These are phyloP conservation scores for Aphis craccivora DNA, from an alignment of 1,140 invertebrate genomes.

Conservation along the genomic window DNA sequence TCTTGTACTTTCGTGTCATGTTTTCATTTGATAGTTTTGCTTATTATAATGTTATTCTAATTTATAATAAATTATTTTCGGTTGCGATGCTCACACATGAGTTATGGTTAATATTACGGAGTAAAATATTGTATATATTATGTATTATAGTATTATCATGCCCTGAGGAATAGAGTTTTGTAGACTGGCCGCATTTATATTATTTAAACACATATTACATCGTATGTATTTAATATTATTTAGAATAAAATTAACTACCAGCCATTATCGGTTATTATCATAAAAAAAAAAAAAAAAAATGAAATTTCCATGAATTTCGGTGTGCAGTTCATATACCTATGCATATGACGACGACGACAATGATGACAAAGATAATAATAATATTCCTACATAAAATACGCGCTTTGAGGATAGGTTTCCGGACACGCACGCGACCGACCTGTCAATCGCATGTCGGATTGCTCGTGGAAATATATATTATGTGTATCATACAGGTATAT, in stretches of 20 bases:
- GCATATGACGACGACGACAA: neutral
- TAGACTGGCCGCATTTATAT: neutral
- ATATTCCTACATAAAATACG: neutral
- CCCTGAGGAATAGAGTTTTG: neutral
- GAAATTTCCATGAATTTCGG: neutral
- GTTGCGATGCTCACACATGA: neutral
- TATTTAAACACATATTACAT: neutral
- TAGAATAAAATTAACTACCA: neutral
- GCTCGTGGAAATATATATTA: neutral
- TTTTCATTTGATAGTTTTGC: neutral
- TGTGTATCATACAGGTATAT: neutral
- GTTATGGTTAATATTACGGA: neutral
- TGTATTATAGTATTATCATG: neutral
- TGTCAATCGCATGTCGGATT: slow-evolving; percentile 34
- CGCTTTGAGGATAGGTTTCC: neutral
- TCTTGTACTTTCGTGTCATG: neutral
- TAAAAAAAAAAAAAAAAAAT: neutral
- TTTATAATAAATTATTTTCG: neutral
- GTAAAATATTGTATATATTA: neutral
- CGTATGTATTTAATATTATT: neutral
- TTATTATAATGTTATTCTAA: neutral
- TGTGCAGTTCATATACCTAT: neutral
- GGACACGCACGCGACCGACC: slow-evolving; percentile 39
- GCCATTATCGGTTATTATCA: neutral
- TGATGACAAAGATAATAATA: neutral